Conservation (phyloP, 1,140 invertebrate species). For the Drosophila hydei region DNA sequence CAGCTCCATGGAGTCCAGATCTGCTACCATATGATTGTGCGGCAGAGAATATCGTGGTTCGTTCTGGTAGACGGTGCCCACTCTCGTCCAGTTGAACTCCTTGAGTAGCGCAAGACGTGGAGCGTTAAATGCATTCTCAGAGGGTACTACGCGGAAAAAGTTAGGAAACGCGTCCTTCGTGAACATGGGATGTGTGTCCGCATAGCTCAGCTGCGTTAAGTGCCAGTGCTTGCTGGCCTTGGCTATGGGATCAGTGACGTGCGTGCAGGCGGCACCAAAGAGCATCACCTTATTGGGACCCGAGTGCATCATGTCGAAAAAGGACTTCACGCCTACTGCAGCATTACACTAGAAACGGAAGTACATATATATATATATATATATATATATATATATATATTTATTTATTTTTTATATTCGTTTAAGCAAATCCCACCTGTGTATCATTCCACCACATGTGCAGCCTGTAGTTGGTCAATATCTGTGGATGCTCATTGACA, state of each 20-base stretch:
- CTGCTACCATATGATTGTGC: constrained; percentile 95
- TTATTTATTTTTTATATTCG: background rate
- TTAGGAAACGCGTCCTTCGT: constrained; percentile 97
- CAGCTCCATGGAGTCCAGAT: constrained; percentile 92
- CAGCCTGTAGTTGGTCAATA: constrained; percentile 93
- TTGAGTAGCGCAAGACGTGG: constrained; percentile 94
- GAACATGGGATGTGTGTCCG: constrained; percentile 99
- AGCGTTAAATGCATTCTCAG: constrained; percentile 97
- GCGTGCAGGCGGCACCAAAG: constrained; percentile 97
- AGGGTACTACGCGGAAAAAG: constrained; percentile 98
- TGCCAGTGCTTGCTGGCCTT: constrained; percentile 99
- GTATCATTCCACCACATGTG: constrained; percentile 98
- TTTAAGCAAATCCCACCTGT: constrained; percentile 88
- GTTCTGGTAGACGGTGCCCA: constrained; percentile 98
- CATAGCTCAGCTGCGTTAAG: constrained; percentile 98
- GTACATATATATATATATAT: background rate
- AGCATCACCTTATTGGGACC: constrained; percentile 96
- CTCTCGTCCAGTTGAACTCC: constrained; percentile 98
- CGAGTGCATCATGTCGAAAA: constrained; percentile 99
- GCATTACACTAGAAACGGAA: constrained; percentile 94
- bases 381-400: constrained; percentile 4
- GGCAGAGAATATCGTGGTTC: constrained; percentile 96
- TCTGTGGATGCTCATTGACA: constrained; percentile 94
- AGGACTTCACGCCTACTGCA: constrained; percentile 98
- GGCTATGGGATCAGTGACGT: constrained; percentile 98